These are phyloP conservation scores for Daboia siamensis DNA, from an alignment of 2,113 vertebrate species.

Conservation along the genomic window DNA sequence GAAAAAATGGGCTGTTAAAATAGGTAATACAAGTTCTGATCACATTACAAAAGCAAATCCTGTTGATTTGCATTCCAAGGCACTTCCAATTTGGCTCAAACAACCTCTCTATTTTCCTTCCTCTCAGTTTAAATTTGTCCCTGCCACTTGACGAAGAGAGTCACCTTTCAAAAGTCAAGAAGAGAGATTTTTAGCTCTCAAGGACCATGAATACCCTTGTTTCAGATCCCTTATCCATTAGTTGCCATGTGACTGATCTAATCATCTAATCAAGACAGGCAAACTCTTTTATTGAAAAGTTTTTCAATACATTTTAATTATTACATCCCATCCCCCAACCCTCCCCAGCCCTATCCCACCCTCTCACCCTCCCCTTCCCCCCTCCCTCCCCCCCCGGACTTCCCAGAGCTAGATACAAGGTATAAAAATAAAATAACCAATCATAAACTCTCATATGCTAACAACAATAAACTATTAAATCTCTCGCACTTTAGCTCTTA, in stretches of 20 bases:
- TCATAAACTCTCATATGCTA: too few relatives aligned
- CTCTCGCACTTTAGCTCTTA: too few relatives aligned
- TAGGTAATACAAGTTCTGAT: background rate
- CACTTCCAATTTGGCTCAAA: background rate
- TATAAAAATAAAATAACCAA: too few relatives aligned
- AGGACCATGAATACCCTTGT: background rate
- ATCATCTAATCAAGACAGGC: background rate
- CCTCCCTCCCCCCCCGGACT: too few relatives aligned
- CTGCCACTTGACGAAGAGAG: background rate
- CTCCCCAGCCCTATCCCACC: too few relatives aligned
- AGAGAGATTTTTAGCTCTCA: background rate
- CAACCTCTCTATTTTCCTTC: too few relatives aligned
- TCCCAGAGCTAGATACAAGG: too few relatives aligned
- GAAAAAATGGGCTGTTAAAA: background rate
- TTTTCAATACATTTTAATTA: too few relatives aligned
- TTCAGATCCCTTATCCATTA: background rate
- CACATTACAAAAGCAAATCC: background rate
- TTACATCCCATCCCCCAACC: too few relatives aligned
- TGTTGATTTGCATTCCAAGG: background rate
- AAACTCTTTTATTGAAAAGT: too few relatives aligned
- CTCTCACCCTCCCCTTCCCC: too few relatives aligned
- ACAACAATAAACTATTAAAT: too few relatives aligned
- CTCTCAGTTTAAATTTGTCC: background rate
- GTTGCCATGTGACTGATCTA: background rate
- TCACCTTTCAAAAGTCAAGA: background rate